Base-by-base conservation (phyloP, 2,113 vertebrate genomes). In the Glaucidium brasilianum region DNA sequence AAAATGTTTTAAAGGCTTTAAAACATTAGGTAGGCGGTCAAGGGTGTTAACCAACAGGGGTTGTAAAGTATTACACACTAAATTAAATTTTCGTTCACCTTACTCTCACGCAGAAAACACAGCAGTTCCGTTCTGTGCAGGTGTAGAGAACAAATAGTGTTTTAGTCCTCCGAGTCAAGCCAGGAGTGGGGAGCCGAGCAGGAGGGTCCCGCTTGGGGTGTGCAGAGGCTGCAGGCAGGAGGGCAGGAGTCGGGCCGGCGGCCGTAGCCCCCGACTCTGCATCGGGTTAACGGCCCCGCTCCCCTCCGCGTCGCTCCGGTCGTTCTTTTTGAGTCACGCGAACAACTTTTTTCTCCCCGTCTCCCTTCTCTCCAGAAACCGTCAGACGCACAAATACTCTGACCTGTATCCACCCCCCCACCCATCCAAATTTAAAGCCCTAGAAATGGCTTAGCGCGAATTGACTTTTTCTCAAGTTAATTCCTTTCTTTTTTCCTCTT, bases 1-100 rank as follows among this genome's bases (percentile, higher is more conserved):
- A 97, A 98, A 98, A 98, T 98, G 98, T 99, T 99, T 99, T 98
- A 98, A 99, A 98, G 98, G 98, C 98, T 98, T 98, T 98, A 98
- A 98, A 98, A 98, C 97, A 98, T 98, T 97, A 98, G 98, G 98
- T 98, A 98, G 98, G 98, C 98, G 98, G 98, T 98, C 98, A 96
- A 98, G 98, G 98, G 98, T 98, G 98, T 98, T 97, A 97, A 98
- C 95, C 96, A 98, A 98, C 98, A 97, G 98, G 98, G 97, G 98
- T 98, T 98, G 98, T 98, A 97, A 98, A 97, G 98, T 98, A 98
- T 98, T 98, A 98, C 97, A 98, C 98, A 98, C 99, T 98, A 97
- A 96, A 98, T 98, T 98, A 98, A 81, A 97, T 97, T 98, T 98
- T 98, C 98, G 97, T 99, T 99, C 98, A 98, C 98, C 98, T 98